Evolutionary conservation across 1,140 invertebrate species (phyloP).

Genomic region (Oryctes rhinoceros): DNA sequence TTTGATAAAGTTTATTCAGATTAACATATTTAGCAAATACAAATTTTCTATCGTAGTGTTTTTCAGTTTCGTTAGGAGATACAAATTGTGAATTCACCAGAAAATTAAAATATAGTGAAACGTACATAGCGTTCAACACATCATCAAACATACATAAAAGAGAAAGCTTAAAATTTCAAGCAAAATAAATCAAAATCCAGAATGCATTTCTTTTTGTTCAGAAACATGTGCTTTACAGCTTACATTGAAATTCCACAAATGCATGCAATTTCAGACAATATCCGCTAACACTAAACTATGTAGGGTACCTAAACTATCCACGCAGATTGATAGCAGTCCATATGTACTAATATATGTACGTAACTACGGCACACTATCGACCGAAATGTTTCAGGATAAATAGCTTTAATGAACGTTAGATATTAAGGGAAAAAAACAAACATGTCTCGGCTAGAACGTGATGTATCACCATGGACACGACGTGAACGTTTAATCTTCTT

Average conservation of each 20-base stretch:
- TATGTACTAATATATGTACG: background rate
- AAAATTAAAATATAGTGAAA: too few species aligned
- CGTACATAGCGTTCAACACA: too few species aligned
- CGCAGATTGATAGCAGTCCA: background rate
- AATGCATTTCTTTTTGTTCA: too few species aligned
- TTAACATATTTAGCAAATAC: too few species aligned
- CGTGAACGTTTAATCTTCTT: slow-evolving; percentile 23
- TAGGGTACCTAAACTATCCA: background rate
- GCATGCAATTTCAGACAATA: background rate
- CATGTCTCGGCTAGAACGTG: background rate
- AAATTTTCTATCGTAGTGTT: too few species aligned
- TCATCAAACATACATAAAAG: too few species aligned
- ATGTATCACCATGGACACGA: slow-evolving; percentile 25
- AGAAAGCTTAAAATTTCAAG: too few species aligned
- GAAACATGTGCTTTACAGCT: too few species aligned
- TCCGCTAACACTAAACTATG: background rate
- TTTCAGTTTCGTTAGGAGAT: too few species aligned
- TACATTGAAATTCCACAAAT: background rate
- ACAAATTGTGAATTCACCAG: too few species aligned
- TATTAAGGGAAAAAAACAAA: background rate
- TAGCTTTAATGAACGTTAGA: background rate
- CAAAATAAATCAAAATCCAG: too few species aligned
- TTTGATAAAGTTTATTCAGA: too few species aligned
- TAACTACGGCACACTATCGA: background rate
- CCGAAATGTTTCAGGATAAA: background rate